Evolutionary conservation across 2,797 vertebrate genomes (phyloP), one percentile per base, ranked within the genome.

Genomic region (Coranthus polyacanthus): DNA sequence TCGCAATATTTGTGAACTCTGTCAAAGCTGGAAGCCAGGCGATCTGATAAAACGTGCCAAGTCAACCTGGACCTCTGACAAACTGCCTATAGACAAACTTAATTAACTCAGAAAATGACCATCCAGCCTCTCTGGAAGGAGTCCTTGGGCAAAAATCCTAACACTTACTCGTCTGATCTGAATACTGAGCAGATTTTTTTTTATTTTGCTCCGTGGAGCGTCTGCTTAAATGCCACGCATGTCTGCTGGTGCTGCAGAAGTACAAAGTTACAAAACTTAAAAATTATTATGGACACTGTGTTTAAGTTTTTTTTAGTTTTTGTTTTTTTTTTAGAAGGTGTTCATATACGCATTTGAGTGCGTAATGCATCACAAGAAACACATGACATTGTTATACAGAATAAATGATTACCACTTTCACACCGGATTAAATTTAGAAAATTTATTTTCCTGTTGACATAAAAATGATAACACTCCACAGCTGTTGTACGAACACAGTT

Each of bases 381-480:
- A 32, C 8, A 32, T 32, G 10, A 3, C 8, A 32, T 32, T n/a
- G n/a, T n/a, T n/a, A n/a, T n/a, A n/a, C n/a, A 20, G 57, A 78
- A 68, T 15, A 61, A 61, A 1, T 3, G 13, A 53, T n/a, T n/a
- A n/a, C n/a, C n/a, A n/a, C 44, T 7, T 39, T n/a, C 18, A 86
- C 68, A 66, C 61, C 49, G 45, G 34, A 29, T 16, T 71, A 73
- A 84, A 51, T 89, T 92, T 89, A 92, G 86, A 92, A 91, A 90
- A 81, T 93, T 90, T 93, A 94, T 93, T 93, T 79, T 41, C 38
- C 43, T 49, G 58, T 24, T 66, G 42, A 88, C 87, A 84, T 81
- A 89, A 82, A 89, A 90, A 90, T 76, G 51, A 69, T 78, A 83
- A 90, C 81, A 90, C 82, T 90, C 89, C 87, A 93, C 92, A 90